Evolutionary conservation across 2,113 vertebrate genomes (phyloP).

Genomic region (Ciconia stormi): DNA sequence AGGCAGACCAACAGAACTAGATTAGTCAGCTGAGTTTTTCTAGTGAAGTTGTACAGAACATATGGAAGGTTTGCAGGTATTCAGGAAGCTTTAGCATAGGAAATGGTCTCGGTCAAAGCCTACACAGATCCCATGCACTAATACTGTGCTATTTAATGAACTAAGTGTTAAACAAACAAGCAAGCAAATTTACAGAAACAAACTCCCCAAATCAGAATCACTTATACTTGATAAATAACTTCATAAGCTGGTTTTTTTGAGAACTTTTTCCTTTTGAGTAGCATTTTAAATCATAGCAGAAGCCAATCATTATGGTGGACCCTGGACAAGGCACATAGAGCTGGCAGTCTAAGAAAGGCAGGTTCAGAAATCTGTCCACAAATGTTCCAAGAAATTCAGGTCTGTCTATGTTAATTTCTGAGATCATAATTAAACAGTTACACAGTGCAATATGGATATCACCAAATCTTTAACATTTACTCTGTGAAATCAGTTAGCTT

Average conservation of each 20-base stretch:
- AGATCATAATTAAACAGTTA: neutral
- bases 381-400: neutral
- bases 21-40: fast-evolving
- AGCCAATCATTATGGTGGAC: neutral
- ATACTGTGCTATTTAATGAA: neutral
- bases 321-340: neutral
- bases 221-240: neutral
- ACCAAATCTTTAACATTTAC: neutral
- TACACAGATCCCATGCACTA: fast-evolving
- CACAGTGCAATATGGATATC: neutral
- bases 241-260: neutral
- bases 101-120: neutral
- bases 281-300: neutral
- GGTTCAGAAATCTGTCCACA: neutral
- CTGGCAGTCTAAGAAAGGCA: neutral
- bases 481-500: neutral
- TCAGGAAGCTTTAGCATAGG: neutral
- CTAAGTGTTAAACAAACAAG: neutral
- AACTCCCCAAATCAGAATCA: neutral
- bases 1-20: neutral
- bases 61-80: fast-evolving
- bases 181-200: neutral
- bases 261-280: neutral
- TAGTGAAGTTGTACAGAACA: neutral
- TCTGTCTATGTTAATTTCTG: neutral